A percentile compares a stretch with the other conserved stretches of the same genome.
These are phyloP conservation scores for Silvanus unidentatus DNA, from an alignment of 2,888 invertebrate species.

Conservation along the genomic window DNA sequence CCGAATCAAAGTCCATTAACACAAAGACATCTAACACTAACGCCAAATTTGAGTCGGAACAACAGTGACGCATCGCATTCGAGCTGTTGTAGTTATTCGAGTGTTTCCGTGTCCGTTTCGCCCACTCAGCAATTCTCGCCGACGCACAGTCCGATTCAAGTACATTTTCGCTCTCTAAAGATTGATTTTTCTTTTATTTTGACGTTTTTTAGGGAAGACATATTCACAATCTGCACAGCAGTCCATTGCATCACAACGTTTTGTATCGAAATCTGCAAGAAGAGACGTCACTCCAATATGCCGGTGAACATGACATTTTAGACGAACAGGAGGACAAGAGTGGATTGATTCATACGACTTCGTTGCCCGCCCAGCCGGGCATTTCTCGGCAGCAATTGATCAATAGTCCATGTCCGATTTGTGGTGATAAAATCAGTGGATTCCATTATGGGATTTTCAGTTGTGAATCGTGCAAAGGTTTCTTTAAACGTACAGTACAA, in stretches of 20 bases:
- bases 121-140: slow-evolving; percentile 67
- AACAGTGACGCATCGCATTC: slow-evolving; percentile 89
- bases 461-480: slow-evolving; percentile 96
- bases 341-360: slow-evolving; percentile 42
- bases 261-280: slow-evolving; percentile 52
- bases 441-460: slow-evolving; percentile 98
- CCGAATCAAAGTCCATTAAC: slow-evolving; percentile 84
- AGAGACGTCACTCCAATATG: slow-evolving; percentile 35
- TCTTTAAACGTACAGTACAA: slow-evolving; percentile 97
- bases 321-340: slow-evolving; percentile 50
- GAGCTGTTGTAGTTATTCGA: slow-evolving; percentile 81
- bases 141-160: slow-evolving; percentile 82
- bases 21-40: slow-evolving; percentile 72
- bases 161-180: slow-evolving; percentile 22
- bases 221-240: slow-evolving; percentile 49
- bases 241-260: slow-evolving; percentile 51
- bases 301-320: slow-evolving; percentile 41
- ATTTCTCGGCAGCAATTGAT: slow-evolving; percentile 85
- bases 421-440: slow-evolving; percentile 92
- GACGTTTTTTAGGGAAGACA: slow-evolving; percentile 47
- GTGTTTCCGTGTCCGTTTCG: slow-evolving; percentile 51
- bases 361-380: slow-evolving; percentile 63
- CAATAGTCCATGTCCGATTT: slow-evolving; percentile 91
- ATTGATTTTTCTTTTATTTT: neutral
- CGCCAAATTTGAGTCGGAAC: slow-evolving; percentile 79